Evolutionary conservation across 2,888 invertebrate species (phyloP).

Genomic region (Limnephilus rhombicus): DNA sequence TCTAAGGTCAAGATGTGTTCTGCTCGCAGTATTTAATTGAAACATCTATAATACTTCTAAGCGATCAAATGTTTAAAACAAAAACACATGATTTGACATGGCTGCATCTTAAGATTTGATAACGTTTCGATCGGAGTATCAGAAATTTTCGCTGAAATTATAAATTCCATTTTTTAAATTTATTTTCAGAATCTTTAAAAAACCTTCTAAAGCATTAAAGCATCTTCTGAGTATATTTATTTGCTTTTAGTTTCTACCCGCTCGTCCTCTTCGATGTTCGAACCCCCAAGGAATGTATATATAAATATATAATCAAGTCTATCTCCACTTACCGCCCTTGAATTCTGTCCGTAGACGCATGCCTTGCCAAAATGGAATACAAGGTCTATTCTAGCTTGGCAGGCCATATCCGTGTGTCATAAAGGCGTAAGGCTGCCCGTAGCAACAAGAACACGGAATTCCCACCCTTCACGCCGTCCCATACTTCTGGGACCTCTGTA

Average conservation of each 20-base stretch:
- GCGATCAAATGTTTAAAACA: no score
- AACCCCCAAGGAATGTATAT: neutral
- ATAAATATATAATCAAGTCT: conserved; percentile 4
- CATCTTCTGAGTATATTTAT: neutral
- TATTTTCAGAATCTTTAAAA: neutral
- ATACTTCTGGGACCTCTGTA: neutral
- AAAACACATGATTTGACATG: no score
- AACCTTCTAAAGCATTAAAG: neutral
- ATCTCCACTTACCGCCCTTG: neutral
- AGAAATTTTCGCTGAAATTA: no score
- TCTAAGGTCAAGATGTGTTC: no score
- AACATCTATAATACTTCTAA: no score
- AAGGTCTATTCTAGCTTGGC: conserved; percentile 31
- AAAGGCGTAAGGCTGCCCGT: conserved; percentile 48
- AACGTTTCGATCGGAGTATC: neutral
- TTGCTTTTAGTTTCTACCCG: neutral
- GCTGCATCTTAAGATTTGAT: neutral
- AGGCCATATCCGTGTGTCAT: neutral
- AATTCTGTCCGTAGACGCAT: neutral
- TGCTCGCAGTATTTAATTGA: no score
- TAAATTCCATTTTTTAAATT: neutral
- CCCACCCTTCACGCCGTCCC: conserved; percentile 69
- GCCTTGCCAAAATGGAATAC: neutral
- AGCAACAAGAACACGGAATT: conserved; percentile 57
- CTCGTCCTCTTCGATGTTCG: neutral